phyloP scores from a whole-genome alignment of 2,888 invertebrate species.

The Rugalucina vietnamica region DNA sequence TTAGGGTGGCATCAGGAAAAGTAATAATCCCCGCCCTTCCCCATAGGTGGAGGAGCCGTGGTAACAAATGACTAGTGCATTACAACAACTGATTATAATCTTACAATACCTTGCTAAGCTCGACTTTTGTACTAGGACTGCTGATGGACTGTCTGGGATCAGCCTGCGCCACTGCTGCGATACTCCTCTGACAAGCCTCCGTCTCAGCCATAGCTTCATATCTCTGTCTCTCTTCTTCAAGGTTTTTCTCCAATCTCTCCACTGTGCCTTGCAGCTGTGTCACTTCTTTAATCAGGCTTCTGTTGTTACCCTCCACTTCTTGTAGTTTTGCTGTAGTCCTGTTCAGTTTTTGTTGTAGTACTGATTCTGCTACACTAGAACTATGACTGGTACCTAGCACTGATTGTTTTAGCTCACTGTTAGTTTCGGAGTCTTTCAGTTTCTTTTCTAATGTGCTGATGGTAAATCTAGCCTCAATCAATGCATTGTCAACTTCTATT shows the following conservation, averaged over 20 bases:
- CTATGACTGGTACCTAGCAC: background rate
- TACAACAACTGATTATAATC: too few species aligned
- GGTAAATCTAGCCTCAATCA: slow-evolving; percentile 64
- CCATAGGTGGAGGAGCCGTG: too few species aligned
- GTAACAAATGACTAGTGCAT: too few species aligned
- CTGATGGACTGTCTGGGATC: slow-evolving; percentile 54
- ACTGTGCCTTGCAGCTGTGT: slow-evolving; percentile 59
- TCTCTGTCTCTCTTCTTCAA: slow-evolving; percentile 41
- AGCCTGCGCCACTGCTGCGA: slow-evolving; percentile 24
- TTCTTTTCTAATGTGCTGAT: slow-evolving; percentile 55
- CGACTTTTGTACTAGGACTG: slow-evolving; percentile 62
- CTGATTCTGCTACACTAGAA: slow-evolving; percentile 25
- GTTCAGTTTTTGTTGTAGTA: slow-evolving; percentile 60
- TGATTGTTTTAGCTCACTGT: slow-evolving; percentile 22
- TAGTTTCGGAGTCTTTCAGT: slow-evolving; percentile 39
- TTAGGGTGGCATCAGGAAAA: too few species aligned
- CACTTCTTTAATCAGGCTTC: slow-evolving; percentile 56
- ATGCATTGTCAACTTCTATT: slow-evolving; percentile 66
- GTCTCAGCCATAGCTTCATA: slow-evolving; percentile 15
- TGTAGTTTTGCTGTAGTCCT: slow-evolving; percentile 44
- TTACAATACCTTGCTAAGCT: slow-evolving; percentile 63
- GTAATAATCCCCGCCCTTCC: too few species aligned
- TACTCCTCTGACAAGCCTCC: slow-evolving; percentile 44
- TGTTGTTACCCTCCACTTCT: slow-evolving; percentile 51
- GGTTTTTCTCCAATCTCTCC: slow-evolving; percentile 53